Conservation (phyloP, 1,140 invertebrate species). For the Yoshiicerus persimilis region DNA sequence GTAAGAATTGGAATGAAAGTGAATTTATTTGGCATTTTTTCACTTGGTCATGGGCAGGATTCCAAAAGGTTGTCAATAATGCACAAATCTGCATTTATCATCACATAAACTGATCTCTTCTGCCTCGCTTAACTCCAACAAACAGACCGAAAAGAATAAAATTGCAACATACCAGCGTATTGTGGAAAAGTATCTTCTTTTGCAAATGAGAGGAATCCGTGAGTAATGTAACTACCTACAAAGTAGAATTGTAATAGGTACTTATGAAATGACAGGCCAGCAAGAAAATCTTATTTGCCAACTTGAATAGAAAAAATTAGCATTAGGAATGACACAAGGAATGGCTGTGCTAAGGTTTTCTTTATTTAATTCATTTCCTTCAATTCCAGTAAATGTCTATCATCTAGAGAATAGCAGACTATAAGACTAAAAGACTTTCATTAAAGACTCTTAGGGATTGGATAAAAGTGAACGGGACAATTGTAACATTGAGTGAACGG, state of each 20-base stretch:
- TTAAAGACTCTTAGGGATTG: not conserved
- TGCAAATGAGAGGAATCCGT: no score
- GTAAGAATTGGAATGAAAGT: conserved; percentile 10
- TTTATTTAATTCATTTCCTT: not conserved
- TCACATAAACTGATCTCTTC: not conserved
- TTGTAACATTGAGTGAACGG: no score
- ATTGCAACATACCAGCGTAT: not conserved
- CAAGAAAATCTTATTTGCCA: conserved; percentile 2
- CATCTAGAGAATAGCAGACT: not conserved
- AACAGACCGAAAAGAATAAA: not conserved
- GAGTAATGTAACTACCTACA: no score
- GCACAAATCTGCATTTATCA: conserved; percentile 40
- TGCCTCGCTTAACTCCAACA: not conserved
- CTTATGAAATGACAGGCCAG: not conserved
- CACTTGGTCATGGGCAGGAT: conserved; percentile 28
- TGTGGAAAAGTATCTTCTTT: not conserved
- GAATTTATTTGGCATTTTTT: conserved; percentile 25
- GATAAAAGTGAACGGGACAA: no score
- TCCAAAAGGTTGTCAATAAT: conserved; percentile 32
- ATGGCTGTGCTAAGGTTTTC: not conserved
- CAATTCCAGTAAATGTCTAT: not conserved
- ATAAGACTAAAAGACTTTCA: not conserved
- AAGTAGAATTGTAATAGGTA: not conserved
- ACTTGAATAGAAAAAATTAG: not conserved
- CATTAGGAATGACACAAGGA: not conserved